phyloP scores from a whole-genome alignment of 1,140 invertebrate genomes.

The Calycopis cecrops region DNA sequence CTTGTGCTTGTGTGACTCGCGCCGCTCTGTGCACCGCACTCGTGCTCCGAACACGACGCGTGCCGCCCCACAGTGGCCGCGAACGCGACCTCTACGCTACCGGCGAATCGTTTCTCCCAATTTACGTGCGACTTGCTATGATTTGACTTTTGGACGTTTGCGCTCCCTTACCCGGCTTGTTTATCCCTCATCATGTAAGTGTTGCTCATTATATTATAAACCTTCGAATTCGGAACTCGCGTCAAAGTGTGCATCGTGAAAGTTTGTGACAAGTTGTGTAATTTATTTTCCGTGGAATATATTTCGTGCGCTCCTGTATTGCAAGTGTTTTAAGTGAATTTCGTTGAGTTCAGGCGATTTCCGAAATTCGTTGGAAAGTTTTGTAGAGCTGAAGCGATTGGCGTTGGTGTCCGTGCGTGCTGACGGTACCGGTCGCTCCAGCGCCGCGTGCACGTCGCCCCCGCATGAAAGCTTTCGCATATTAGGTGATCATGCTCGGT shows the following conservation, averaged over 20 bases:
- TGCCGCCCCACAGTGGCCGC: slow-evolving; percentile 67
- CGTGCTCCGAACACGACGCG: slow-evolving; percentile 70
- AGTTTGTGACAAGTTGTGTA: slow-evolving; percentile 64
- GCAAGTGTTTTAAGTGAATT: slow-evolving; percentile 42
- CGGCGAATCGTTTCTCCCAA: slow-evolving; percentile 66
- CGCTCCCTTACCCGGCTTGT: slow-evolving; percentile 68
- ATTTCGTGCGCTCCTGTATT: slow-evolving; percentile 20
- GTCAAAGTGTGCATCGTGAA: slow-evolving; percentile 63
- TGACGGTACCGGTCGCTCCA: slow-evolving; percentile 42
- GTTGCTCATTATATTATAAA: slow-evolving; percentile 64
- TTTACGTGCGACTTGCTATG: slow-evolving; percentile 69
- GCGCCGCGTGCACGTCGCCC: slow-evolving; percentile 28
- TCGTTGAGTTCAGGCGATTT: slow-evolving; percentile 47
- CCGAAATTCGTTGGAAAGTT: slow-evolving; percentile 68
- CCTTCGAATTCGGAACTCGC: slow-evolving; percentile 70
- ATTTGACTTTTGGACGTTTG: slow-evolving; percentile 68
- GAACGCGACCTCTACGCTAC: slow-evolving; percentile 70
- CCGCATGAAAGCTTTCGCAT: slow-evolving; percentile 58
- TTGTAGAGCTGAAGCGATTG: slow-evolving; percentile 42
- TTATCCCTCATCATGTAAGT: slow-evolving; percentile 73
- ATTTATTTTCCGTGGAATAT: slow-evolving; percentile 30
- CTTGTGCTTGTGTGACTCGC: slow-evolving; percentile 72
- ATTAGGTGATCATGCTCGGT: slow-evolving; percentile 37
- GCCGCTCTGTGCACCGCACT: slow-evolving; percentile 70
- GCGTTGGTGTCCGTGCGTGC: slow-evolving; percentile 34